Base-by-base conservation (phyloP, 1,140 invertebrate species). In the Idris sp. region DNA sequence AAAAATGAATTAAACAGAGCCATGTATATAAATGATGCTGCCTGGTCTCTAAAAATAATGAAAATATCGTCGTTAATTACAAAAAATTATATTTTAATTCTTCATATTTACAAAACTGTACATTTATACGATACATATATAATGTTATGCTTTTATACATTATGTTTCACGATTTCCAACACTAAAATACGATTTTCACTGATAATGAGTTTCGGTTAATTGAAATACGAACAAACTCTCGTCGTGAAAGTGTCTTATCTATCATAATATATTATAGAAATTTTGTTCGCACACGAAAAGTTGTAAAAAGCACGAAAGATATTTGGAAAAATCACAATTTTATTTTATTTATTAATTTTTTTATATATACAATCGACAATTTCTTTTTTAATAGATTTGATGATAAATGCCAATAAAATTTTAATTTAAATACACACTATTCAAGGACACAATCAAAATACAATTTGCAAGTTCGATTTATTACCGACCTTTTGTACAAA, bases 81-180 rank as follows among this genome's bases (percentile, higher is more conserved):
- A 62, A 72, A 72, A 72, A 61, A 62, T 72, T 62, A 72, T 56
- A 64, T 64, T 73, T 58, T 73, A 65, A 48, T 72, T 58, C 10
- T 28, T 54, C 46, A 73, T 73, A 73, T 65, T 65, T 73, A 73
- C 59, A 73, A 64, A 64, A 73, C 41, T 73, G 59, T 73, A 65
- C 59, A 65, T 73, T 65, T 35, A 71, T 31, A 59, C 44, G 36
- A 73, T 49, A 59, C 43, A 59, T 10, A 35, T 33, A 64, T 44
- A 35, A 44, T 56, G 25, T 43, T 30, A 11, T 59, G 31, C 25
- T 25, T 48, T 72, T 51, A 54, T 49, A 72, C 43, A 49, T 56
- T 71, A 44, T 48, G 67, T 72, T 64, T 64, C 58, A 72, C 30
- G 8, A 48, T 61, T 40, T 44, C 16, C 1, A 51, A 41, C 25